phyloP scores from a whole-genome alignment of 2,113 vertebrate species.

The Tringa solitaria region DNA sequence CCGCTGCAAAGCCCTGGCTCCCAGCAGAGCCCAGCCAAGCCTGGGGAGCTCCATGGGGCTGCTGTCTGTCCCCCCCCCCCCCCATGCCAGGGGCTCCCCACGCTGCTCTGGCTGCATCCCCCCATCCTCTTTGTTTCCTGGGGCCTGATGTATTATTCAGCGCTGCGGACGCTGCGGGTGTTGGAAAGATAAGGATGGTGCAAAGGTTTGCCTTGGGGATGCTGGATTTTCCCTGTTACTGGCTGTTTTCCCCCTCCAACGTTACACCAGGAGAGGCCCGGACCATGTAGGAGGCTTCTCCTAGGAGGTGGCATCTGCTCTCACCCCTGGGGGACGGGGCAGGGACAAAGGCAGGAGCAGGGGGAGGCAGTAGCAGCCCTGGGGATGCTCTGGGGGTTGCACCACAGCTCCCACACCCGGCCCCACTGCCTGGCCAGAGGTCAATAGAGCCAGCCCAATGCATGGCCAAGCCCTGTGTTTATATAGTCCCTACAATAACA shows the following conservation, averaged over 20 bases:
- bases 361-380: background rate
- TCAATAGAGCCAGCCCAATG: accelerated
- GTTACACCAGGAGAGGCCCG: background rate
- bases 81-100: background rate
- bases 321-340: accelerated
- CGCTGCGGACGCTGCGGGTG: background rate
- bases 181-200: background rate
- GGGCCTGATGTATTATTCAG: slow-evolving; percentile 32
- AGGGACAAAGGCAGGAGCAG: background rate
- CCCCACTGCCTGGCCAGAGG: no score
- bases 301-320: background rate
- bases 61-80: background rate
- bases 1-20: background rate
- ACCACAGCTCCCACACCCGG: background rate
- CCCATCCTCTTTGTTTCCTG: slow-evolving; percentile 13
- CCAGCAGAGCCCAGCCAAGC: background rate
- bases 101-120: background rate
- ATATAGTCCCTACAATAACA: background rate
- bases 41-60: background rate
- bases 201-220: background rate
- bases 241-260: background rate
- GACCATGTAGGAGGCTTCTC: background rate
- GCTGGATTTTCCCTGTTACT: background rate
- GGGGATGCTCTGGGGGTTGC: background rate
- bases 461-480: background rate